Evolutionary conservation across 2,888 invertebrate genomes (phyloP).

Genomic region (Caenorhabditis plicata): DNA sequence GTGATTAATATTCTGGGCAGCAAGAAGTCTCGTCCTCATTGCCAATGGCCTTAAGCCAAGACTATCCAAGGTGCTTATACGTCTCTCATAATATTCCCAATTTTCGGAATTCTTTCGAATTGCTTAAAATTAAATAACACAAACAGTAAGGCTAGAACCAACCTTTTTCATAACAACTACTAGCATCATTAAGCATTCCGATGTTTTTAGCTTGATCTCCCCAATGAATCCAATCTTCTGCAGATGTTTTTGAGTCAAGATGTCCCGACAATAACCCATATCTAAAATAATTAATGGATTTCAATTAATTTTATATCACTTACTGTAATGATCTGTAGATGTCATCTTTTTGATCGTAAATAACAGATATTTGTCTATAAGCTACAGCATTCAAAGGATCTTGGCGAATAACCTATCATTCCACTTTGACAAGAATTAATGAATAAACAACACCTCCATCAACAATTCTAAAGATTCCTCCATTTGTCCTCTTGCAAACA

Average conservation of each 20-base stretch:
- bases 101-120: conserved; percentile 45
- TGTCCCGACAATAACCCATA: conserved; percentile 59
- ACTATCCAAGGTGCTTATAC: conserved; percentile 54
- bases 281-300: conserved; percentile 5
- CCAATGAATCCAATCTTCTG: conserved; percentile 57
- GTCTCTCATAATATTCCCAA: conserved; percentile 58
- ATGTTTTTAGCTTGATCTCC: conserved; percentile 54
- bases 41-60: conserved; percentile 43
- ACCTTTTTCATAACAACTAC: conserved; percentile 58
- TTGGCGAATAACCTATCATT: conserved; percentile 48
- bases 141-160: no score
- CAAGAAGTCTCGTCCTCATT: conserved; percentile 56
- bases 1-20: conserved; percentile 48
- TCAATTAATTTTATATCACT: neutral
- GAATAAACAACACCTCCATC: no score
- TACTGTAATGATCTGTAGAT: conserved; percentile 38
- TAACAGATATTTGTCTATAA: conserved; percentile 56
- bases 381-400: conserved; percentile 57
- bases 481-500: conserved; percentile 50
- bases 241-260: conserved; percentile 50
- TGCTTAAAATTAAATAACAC: no score
- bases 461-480: conserved; percentile 52
- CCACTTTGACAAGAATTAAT: no score
- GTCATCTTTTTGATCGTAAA: conserved; percentile 55
- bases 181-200: conserved; percentile 53